Conservation (phyloP, 2,113 vertebrate species). For the Gopherus flavomarginatus region DNA sequence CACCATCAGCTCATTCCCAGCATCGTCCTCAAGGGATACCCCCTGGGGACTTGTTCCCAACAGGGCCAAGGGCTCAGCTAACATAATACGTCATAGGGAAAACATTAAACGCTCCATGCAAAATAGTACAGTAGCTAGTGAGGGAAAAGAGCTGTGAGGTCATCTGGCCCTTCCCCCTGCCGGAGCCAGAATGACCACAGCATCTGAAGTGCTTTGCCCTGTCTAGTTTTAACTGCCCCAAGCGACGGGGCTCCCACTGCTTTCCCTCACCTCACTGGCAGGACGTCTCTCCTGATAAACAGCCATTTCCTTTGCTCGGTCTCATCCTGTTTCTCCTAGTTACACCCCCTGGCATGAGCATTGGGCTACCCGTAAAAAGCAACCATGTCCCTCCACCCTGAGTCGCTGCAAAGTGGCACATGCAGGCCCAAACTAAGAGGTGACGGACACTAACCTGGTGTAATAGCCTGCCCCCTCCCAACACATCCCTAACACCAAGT, state of each 20-base stretch:
- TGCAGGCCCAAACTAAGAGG: not conserved
- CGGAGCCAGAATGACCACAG: not conserved
- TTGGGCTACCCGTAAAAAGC: not conserved
- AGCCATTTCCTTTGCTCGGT: not conserved
- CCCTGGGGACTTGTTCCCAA: accelerated
- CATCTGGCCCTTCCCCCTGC: not conserved
- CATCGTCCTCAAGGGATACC: accelerated
- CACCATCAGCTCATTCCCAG: accelerated
- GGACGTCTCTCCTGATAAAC: not conserved
- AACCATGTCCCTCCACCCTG: not conserved
- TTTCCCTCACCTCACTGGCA: not conserved
- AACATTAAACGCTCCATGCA: not conserved
- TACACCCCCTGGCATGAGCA: not conserved
- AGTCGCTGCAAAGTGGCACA: not conserved
- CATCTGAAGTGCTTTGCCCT: not conserved
- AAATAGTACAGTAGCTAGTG: not conserved
- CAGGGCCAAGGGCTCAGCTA: not conserved
- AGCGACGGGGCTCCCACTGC: not conserved
- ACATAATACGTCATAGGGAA: not conserved
- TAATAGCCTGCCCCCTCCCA: not conserved
- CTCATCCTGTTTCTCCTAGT: not conserved
- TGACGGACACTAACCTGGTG: not conserved
- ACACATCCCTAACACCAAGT: not conserved
- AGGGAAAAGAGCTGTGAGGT: not conserved
- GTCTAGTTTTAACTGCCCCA: not conserved